Base-by-base conservation (phyloP, 2,888 invertebrate genomes). In the Sesia apiformis region DNA sequence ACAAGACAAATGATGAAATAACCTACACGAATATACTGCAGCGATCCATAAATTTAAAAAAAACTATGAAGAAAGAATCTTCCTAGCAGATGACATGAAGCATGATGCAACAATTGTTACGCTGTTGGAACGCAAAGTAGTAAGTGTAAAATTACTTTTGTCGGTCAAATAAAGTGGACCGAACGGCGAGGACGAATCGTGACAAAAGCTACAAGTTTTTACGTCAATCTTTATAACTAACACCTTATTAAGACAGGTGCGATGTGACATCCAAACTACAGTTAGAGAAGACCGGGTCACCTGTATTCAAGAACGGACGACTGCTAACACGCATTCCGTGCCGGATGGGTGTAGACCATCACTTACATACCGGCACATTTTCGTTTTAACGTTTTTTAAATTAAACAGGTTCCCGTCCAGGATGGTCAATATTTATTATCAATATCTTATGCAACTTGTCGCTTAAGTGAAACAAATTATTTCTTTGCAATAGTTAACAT, bases 201-300 rank as follows among this genome's bases (percentile, higher is more conserved):
- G 74, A 70, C 71, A 74, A 59, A 57, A 56, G 52, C 61, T 60
- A 63, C 64, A 68, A 66, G 65, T 65, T 64, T 84, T 78, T 75
- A 78, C 78, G 74, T 78, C 72, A 82, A 82, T 85, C 81, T 78
- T 81, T 80, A 74, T 74, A 82, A 82, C 73, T 84, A 79, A 67
- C 84, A 75, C 78, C 78, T 81, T 76, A 75, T 78, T 78, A 76
- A 74, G 67, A 64, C 64, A 74, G 68, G 74, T 75, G 72, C 66
- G 68, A 73, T 73, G 73, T 78, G 82, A 79, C 80, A 83, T 73
- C 75, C 70, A 63, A 81, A 80, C 74, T 72, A 87, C 88, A 81
- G 87, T 87, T 87, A 86, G 68, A 59, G 62, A 68, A 74, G 81
- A 87, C 89, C 81, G 77, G 86, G 88, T 89, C 74, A 88, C 82